A percentile compares a stretch with the other conserved stretches of the same genome.
Conservation (phyloP, 2,888 invertebrate genomes). For the Vesta saturnalis region DNA sequence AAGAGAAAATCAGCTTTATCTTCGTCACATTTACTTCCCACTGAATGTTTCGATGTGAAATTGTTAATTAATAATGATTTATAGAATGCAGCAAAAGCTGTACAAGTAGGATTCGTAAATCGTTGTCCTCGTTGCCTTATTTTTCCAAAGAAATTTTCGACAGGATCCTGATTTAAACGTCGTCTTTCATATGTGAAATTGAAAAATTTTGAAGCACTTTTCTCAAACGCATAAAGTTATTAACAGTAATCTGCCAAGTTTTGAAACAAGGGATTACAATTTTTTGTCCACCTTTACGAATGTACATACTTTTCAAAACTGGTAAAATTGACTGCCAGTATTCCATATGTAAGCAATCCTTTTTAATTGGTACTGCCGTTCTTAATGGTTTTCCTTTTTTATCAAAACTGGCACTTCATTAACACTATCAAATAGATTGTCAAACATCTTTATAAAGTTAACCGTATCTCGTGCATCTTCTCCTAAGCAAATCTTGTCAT, state of each 20-base stretch:
- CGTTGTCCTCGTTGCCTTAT: conserved; percentile 34
- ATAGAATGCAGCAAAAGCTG: conserved; percentile 30
- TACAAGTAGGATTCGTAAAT: conserved; percentile 37
- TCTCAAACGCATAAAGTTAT: background rate
- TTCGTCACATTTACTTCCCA: background rate
- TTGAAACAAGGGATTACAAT: conserved; percentile 3
- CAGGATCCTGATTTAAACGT: conserved; percentile 38
- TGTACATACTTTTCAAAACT: conserved; percentile 1
- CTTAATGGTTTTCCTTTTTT: background rate
- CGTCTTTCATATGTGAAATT: background rate
- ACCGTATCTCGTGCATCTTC: background rate
- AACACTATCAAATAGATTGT: background rate
- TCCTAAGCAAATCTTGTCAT: background rate
- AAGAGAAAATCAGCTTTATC: background rate
- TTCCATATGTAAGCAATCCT: background rate
- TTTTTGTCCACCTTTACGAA: background rate
- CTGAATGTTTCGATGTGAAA: conserved; percentile 15
- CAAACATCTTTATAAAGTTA: background rate
- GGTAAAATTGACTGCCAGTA: conserved; percentile 3
- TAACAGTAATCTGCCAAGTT: background rate
- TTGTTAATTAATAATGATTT: conserved; percentile 39
- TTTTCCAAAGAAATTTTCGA: conserved; percentile 37
- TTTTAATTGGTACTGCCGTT: background rate
- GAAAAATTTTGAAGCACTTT: background rate
- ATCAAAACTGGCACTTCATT: background rate